These are phyloP conservation scores for Deilephila elpenor DNA, from an alignment of 2,888 invertebrate genomes.

Conservation along the genomic window DNA sequence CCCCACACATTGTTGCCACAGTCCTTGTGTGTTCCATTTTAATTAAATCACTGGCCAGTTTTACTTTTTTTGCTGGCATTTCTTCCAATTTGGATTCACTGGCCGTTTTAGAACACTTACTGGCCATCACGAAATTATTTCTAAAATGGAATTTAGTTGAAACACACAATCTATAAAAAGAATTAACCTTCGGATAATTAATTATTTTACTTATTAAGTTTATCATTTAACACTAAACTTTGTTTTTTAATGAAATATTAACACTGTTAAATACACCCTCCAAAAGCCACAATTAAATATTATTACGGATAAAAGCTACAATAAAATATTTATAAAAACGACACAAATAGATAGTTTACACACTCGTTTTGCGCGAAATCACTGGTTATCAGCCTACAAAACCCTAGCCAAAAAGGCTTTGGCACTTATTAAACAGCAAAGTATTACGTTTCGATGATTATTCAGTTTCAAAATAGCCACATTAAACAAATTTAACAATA, in stretches of 20 bases:
- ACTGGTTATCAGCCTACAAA: neutral
- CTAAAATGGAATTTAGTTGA: conserved; percentile 23
- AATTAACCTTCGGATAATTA: conserved; percentile 35
- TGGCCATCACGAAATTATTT: conserved; percentile 55
- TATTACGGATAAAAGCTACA: neutral
- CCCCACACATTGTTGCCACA: conserved; percentile 80
- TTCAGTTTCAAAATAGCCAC: neutral
- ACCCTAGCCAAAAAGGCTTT: neutral
- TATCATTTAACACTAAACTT: conserved; percentile 20
- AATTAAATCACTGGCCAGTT: conserved; percentile 46
- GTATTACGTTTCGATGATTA: too few relatives aligned
- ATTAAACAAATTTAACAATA: conserved; percentile 28
- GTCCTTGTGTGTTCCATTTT: conserved; percentile 57
- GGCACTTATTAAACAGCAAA: neutral
- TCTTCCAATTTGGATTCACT: conserved; percentile 55
- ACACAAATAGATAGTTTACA: neutral
- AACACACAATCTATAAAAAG: conserved; percentile 26
- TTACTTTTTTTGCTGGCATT: conserved; percentile 66
- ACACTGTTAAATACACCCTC: neutral
- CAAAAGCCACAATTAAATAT: neutral
- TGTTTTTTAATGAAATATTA: neutral
- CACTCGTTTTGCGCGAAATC: neutral
- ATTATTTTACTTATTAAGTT: conserved; percentile 42
- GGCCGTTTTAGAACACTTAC: conserved; percentile 53
- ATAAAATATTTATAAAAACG: neutral